Evolutionary conservation across 2,888 invertebrate species (phyloP).

Genomic region (Pyrrhosoma nymphula): DNA sequence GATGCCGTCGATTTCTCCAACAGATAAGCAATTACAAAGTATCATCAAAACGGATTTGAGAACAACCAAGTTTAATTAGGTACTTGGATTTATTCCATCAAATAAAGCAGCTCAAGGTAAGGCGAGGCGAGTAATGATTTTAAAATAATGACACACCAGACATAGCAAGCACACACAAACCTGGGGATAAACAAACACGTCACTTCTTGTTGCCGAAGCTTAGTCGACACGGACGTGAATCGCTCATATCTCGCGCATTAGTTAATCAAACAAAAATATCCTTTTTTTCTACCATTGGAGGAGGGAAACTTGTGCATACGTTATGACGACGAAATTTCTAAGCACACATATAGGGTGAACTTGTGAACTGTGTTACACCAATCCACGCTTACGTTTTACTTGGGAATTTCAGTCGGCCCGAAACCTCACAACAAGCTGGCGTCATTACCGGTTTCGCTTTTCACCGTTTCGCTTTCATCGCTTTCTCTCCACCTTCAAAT

Average conservation of each 20-base stretch:
- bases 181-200: neutral
- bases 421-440: neutral
- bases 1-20: too few species aligned
- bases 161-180: neutral
- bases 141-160: neutral
- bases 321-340: neutral
- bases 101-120: too few species aligned
- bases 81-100: too few species aligned
- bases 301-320: neutral
- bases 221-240: neutral
- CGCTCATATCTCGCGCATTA: neutral
- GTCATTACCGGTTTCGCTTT: constrained; percentile 7
- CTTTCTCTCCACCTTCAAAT: neutral
- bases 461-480: constrained; percentile 4
- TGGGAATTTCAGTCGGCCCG: neutral
- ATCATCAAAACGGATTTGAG: too few species aligned
- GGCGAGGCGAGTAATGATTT: neutral
- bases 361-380: neutral
- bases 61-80: too few species aligned
- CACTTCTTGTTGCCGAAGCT: neutral
- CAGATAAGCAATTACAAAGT: too few species aligned
- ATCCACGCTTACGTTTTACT: neutral
- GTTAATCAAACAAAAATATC: neutral
- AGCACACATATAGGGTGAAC: neutral
- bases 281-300: too few species aligned